Evolutionary conservation across 2,888 invertebrate genomes (phyloP), one percentile per base, ranked within the genome.

Genomic region (Rhodophaea formosa): DNA sequence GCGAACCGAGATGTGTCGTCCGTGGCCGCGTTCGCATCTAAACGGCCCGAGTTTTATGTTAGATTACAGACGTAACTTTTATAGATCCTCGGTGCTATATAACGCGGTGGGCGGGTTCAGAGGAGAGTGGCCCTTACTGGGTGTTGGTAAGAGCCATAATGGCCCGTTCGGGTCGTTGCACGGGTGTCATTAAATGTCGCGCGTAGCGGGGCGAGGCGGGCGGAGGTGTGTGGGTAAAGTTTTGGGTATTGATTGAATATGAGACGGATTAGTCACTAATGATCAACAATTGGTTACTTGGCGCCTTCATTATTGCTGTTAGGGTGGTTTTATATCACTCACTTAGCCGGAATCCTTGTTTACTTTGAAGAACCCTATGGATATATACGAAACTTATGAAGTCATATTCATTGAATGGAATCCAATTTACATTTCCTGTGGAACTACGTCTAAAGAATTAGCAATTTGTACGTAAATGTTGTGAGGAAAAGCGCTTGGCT

Each of bases 51-150:
- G 89, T 91, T 91, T 91, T 91, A 91, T 91, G 91, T 91, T 90
- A 91, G 91, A 91, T 91, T 91, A 91, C 91, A 91, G 90, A 91
- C 91, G 90, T 91, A 90, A 91, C 90, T 91, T 91, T 91, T 91
- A 91, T 91, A 91, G 91, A 91, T 91, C 91, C 90, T 91, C 90
- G 88, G 90, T 90, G 90, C 91, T 91, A 91, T 91, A 91, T 91
- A 91, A 90, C 91, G 89, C 86, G 88, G 88, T 86, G 86, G 86
- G 82, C 79, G 82, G 75, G 78, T 80, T 75, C 81, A 81, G 75
- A 79, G 84, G 79, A 89, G 78, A 80, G 72, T 87, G 75, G 80
- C 77, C 85, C 77, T 83, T 90, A 76, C 69, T 74, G 68, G 67
- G 69, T 75, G 65, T 73, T 64, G 64, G 71, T 82, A 90, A 79